These are phyloP conservation scores for Glossosoma conforme DNA, from an alignment of 1,140 invertebrate species.

Conservation along the genomic window DNA sequence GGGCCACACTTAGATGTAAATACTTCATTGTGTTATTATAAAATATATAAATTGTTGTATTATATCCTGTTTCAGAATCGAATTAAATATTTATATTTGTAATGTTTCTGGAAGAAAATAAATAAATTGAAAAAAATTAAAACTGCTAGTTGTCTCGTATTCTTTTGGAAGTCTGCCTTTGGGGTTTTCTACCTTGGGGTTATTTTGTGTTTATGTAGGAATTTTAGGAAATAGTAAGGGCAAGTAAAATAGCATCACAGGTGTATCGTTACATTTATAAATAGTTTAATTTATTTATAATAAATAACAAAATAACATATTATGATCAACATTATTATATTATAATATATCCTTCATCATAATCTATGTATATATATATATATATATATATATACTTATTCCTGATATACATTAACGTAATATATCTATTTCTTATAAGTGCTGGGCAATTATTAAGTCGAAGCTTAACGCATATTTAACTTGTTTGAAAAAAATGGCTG, in stretches of 20 bases:
- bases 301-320: conserved; percentile 33
- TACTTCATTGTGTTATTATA: no score
- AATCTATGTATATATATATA: conserved; percentile 11
- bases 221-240: background rate
- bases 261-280: conserved; percentile 36
- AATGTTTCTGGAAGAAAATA: no score
- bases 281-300: conserved; percentile 32
- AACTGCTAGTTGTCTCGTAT: background rate
- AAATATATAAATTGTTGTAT: no score
- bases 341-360: conserved; percentile 21
- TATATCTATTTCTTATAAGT: no score
- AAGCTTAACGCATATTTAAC: no score
- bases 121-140: no score
- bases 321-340: conserved; percentile 32
- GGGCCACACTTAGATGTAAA: no score
- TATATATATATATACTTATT: conserved; percentile 4
- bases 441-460: no score
- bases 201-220: background rate
- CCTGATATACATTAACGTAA: background rate
- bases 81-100: no score
- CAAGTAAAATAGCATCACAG: background rate
- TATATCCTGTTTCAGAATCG: no score
- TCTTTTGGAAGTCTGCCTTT: background rate
- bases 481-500: no score
- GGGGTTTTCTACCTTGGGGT: no score